Conservation (phyloP, 2,797 vertebrate species). For the Anguilla marmorata region DNA sequence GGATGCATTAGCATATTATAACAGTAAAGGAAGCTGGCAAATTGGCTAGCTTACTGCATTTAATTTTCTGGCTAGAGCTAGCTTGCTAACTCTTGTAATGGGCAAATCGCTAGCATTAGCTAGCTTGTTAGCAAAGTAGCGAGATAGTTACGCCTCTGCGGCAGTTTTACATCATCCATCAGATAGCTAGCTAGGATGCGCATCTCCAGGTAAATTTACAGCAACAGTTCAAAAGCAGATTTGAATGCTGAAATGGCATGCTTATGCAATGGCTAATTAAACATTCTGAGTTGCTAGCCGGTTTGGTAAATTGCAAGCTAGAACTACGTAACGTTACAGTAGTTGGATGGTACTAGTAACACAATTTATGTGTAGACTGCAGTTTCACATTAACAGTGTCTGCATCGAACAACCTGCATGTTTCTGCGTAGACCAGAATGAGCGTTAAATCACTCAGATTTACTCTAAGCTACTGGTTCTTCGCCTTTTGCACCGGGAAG, state of each 20-base stretch:
- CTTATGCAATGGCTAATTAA: neutral
- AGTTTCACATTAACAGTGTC: neutral
- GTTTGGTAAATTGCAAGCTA: neutral
- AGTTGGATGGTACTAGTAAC: neutral
- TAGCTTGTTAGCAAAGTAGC: neutral
- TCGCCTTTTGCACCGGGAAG: no score
- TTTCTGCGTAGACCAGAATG: neutral
- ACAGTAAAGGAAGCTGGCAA: neutral
- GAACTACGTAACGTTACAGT: neutral
- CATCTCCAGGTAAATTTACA: neutral
- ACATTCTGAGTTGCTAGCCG: neutral
- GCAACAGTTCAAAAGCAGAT: neutral
- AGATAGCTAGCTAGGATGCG: neutral
- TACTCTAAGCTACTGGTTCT: neutral
- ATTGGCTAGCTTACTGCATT: neutral
- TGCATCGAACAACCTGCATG: neutral
- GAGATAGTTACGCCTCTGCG: constrained; percentile 3
- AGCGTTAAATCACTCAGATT: neutral
- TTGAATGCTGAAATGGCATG: neutral
- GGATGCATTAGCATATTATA: neutral
- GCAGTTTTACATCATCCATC: neutral
- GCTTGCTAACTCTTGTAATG: neutral
- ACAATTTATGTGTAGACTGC: neutral
- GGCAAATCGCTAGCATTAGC: neutral
- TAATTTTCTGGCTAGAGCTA: neutral